Base-by-base conservation (phyloP, 2,888 invertebrate species). In the Eulithis prunata region DNA sequence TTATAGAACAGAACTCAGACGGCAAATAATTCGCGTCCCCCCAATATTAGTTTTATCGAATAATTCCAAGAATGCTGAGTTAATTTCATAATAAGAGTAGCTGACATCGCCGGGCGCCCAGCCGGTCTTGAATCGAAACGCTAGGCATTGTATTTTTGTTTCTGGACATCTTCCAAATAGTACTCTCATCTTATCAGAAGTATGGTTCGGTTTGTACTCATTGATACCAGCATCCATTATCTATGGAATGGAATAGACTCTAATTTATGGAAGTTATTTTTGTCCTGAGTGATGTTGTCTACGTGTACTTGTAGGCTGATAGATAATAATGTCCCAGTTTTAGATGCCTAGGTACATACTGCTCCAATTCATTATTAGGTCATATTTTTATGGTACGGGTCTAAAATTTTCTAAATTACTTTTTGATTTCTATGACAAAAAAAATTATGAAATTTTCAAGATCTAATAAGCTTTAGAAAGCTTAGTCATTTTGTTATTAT, bases 121-220 rank as follows among this genome's bases (percentile, higher is more conserved):
- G 88, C 81, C 87, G 82, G 82, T 83, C 87, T 84, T 81, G 85
- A 83, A 83, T 71, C 80, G 85, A 53, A 53, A 85, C 83, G 82
- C 83, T 85, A 87, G 84, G 86, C 83, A 88, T 89, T 89, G 90
- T 92, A 91, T 92, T 92, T 92, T 90, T 89, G 84, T 85, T 90
- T 87, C 91, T 92, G 92, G 92, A 90, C 79, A 72, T 72, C 73
- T 72, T 91, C 92, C 92, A 92, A 92, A 90, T 90, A 89, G 87
- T 88, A 87, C 89, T 86, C 88, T 70, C 74, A 72, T 75, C 81
- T 82, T 87, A 90, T 89, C 88, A 89, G 81, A 83, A 81, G 79
- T 76, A 74, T 70, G 70, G 61, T 68, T 68, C 61, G 13, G 43
- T 58, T 14, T 62, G 62, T 64, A 71, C 70, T 66, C 73, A 75